Evolutionary conservation across 2,113 vertebrate species (phyloP), one percentile per base, ranked within the genome.

Genomic region (Pollimyrus isidori): DNA sequence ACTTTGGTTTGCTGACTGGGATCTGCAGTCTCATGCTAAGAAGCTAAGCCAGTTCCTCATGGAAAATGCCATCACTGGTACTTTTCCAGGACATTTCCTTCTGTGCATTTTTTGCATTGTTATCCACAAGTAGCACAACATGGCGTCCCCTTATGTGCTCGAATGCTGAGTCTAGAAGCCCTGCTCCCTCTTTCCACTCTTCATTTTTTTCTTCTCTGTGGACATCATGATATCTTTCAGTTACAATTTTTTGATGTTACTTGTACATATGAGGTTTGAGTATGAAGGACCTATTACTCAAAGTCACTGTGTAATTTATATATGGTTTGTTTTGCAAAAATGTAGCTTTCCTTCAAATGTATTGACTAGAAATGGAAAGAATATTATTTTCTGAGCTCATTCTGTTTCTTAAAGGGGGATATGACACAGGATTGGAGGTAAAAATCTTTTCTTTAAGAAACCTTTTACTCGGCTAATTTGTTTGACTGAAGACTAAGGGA

Each of bases 331-430:
- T 49, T 50, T 48, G 48, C 46, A 39, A 48, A 82, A 89, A 56
- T 15, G 3, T 9, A 23, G n/a, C 52, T 53, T 89, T 89, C 62
- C 19, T 17, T 13, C 88, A 83, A 23, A 89, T 26, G 26, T 3
- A 50, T 49, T 48, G 48, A 50, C 48, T 49, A 86, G 42, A 23
- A 7, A 10, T 46, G 82, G 45, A 86, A 86, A 42, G n/a, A 82
- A 49, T 82, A 19, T 82, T 42, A 23, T 83, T 89, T 83, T 35
- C 15, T 76, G 58, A 26, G 58, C 46, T 88, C 46, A 88, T 88
- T 65, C 56, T 88, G 3, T 11, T 49, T 49, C 19, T 26, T 85
- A 76, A 76, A 6, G 35, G 35, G 69, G 73, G n/a, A 3, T 6
- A 3, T 42, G 73, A 76, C 69, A 1, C 26, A 76, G 35, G 73